Evolutionary conservation across 1,140 invertebrate genomes (phyloP).

Genomic region (Trichonephila clavipes): DNA sequence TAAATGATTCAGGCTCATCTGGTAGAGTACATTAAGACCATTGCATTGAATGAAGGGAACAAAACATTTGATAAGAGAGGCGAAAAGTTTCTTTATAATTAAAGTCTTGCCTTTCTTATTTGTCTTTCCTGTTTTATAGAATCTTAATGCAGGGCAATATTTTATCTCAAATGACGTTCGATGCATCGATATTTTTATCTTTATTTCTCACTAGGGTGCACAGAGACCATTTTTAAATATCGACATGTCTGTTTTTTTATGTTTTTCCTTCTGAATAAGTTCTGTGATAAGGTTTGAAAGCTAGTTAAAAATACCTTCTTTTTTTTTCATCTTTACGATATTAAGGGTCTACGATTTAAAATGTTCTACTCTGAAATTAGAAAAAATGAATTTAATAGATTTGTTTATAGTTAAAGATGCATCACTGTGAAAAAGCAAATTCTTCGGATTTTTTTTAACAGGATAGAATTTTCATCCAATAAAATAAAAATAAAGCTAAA

Average conservation of each 20-base stretch:
- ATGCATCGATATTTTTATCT: constrained; percentile 30
- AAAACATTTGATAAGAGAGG: constrained; percentile 26
- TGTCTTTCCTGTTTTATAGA: not conserved
- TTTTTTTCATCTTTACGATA: not conserved
- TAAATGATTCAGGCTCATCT: constrained; percentile 40
- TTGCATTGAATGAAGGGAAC: not conserved
- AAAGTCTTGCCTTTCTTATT: not conserved
- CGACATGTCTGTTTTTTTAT: not conserved
- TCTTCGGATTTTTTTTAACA: no score
- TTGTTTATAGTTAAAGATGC: no score
- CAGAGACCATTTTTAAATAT: constrained; percentile 8
- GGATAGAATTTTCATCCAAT: no score
- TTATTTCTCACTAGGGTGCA: not conserved
- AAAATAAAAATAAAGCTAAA: no score
- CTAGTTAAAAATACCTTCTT: not conserved
- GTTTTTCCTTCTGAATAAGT: not conserved
- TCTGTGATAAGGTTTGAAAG: not conserved
- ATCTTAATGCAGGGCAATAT: not conserved
- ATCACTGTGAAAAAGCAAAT: no score
- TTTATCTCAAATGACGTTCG: not conserved
- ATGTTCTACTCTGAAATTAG: no score
- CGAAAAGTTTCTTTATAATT: constrained; percentile 36
- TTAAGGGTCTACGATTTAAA: no score
- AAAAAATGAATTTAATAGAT: no score
- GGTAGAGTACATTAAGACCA: constrained; percentile 21